These are phyloP conservation scores for Aptenodytes forsteri DNA, from an alignment of 2,113 vertebrate species.

Conservation along the genomic window DNA sequence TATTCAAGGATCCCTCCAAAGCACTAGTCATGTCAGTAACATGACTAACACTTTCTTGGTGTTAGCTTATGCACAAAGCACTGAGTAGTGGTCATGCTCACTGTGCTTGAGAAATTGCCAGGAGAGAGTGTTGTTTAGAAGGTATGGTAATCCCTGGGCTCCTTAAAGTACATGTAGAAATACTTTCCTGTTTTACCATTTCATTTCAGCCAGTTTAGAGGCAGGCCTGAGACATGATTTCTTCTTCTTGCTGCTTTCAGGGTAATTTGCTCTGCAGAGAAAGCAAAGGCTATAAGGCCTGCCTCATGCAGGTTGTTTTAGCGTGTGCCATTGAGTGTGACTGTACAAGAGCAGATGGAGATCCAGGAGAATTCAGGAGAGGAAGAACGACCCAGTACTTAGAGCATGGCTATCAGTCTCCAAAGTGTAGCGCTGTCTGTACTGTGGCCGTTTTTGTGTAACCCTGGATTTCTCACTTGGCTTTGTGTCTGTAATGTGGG, in stretches of 20 bases:
- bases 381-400: fast-evolving
- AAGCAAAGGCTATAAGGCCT: background rate
- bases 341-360: background rate
- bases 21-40: background rate
- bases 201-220: background rate
- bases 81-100: background rate
- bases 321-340: background rate
- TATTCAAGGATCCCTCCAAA: background rate
- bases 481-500: background rate
- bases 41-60: background rate
- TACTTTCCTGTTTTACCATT: background rate
- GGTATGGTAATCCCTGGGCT: background rate
- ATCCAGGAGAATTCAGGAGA: background rate
- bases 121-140: background rate
- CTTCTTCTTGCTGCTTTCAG: background rate
- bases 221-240: background rate
- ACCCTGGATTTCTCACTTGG: background rate
- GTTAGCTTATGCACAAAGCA: background rate
- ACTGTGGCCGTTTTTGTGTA: background rate
- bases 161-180: background rate
- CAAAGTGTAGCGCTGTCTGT: background rate
- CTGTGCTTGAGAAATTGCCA: background rate
- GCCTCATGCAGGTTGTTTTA: background rate
- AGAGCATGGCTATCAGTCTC: background rate
- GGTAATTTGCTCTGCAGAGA: background rate